Evolutionary conservation across 2,888 invertebrate species (phyloP).

Genomic region (Heteropelma amictum): DNA sequence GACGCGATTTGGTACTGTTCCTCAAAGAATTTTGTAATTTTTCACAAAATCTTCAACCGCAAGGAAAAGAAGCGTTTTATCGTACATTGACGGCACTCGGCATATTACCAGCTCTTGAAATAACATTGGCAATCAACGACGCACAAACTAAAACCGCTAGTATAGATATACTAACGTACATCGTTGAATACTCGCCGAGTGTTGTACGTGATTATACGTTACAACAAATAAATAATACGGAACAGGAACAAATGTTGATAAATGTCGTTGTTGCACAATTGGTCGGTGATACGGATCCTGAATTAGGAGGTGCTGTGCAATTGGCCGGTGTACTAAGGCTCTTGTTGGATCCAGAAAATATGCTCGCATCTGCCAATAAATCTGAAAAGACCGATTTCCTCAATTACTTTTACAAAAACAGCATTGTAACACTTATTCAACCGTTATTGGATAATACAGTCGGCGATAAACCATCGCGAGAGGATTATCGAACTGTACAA

Average conservation of each 20-base stretch:
- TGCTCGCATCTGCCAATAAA: constrained; percentile 95
- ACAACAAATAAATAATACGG: constrained; percentile 92
- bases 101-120: constrained; percentile 92
- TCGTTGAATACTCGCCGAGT: constrained; percentile 98
- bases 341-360: constrained; percentile 97
- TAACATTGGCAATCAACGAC: constrained; percentile 94
- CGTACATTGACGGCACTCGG: constrained; percentile 94
- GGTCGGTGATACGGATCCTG: constrained; percentile 97
- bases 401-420: constrained; percentile 98
- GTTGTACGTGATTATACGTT: constrained; percentile 98
- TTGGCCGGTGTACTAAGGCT: constrained; percentile 96
- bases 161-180: constrained; percentile 98
- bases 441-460: constrained; percentile 96
- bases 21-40: constrained; percentile 99
- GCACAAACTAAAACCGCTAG: constrained; percentile 96
- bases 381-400: constrained; percentile 99
- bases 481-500: constrained; percentile 98
- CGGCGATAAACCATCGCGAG: constrained; percentile 92
- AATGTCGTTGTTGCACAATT: constrained; percentile 99
- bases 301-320: constrained; percentile 98
- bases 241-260: constrained; percentile 95
- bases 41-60: constrained; percentile 98
- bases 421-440: constrained; percentile 96
- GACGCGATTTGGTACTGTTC: constrained; percentile 97
- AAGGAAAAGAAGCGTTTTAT: constrained; percentile 98